Conservation (phyloP, 92 coral and sea anemone species). For the Phenganax subtilis region DNA sequence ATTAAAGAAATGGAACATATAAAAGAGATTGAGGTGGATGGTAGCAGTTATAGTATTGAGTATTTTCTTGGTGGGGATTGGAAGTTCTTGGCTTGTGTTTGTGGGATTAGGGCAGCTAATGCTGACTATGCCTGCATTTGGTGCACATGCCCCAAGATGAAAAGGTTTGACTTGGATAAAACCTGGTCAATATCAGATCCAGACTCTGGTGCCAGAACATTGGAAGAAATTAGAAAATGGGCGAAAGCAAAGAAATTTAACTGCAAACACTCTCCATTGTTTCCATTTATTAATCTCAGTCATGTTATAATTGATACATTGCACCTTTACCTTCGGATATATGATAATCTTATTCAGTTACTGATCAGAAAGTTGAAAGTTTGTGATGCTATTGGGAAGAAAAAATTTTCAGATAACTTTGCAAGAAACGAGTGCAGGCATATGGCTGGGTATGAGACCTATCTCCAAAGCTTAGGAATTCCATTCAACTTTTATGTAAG, state of each 20-base stretch:
- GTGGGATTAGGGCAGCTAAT: conserved; percentile 55
- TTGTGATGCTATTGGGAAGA: conserved; percentile 21
- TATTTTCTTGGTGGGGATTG: conserved; percentile 52
- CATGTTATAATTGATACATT: conserved; percentile 1
- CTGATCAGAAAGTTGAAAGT: conserved; percentile 2
- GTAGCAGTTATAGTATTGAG: conserved; percentile 27
- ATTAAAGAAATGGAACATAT: conserved; percentile 36
- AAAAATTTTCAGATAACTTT: conserved; percentile 36
- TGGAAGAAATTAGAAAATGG: conserved; percentile 28
- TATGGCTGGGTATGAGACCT: conserved; percentile 58
- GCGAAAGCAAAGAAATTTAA: conserved; percentile 1
- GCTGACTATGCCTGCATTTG: conserved; percentile 50
- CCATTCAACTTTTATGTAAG: conserved; percentile 46
- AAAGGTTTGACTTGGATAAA: conserved; percentile 8
- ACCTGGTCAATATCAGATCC: conserved; percentile 39
- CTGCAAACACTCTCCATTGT: conserved; percentile 26
- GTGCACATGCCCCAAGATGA: conserved; percentile 44
- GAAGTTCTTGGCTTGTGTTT: conserved; percentile 51
- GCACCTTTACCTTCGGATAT: conserved; percentile 14
- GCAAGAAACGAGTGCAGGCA: conserved; percentile 42
- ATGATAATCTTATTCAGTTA: conserved; percentile 11
- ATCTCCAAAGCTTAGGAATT: conserved; percentile 41
- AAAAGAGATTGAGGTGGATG: conserved; percentile 36
- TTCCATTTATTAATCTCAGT: background rate
- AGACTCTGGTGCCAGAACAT: conserved; percentile 36